Evolutionary conservation across 2,797 vertebrate genomes (phyloP).

Genomic region (Pangasius larnaudii): DNA sequence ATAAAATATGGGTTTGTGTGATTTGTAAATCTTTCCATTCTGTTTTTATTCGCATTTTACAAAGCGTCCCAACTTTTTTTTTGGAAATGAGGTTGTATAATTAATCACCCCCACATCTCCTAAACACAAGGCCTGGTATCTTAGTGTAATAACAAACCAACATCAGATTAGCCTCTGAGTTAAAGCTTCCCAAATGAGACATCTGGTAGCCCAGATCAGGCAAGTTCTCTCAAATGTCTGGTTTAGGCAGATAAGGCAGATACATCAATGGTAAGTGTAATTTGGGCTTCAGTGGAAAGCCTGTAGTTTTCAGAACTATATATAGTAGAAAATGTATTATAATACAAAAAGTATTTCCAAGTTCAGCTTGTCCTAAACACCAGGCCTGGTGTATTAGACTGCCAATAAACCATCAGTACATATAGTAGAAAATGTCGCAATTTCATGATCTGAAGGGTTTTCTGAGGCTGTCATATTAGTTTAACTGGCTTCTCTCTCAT

Average conservation of each 20-base stretch:
- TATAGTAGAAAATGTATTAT: not conserved
- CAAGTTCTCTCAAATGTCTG: not conserved
- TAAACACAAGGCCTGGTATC: not conserved
- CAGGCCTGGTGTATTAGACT: not conserved
- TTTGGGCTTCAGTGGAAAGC: not conserved
- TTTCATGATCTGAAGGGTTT: not conserved
- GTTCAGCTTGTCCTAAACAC: not conserved
- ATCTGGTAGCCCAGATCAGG: not conserved
- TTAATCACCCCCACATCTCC: not conserved
- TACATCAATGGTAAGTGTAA: not conserved
- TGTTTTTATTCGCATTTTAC: no score
- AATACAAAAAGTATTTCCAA: not conserved
- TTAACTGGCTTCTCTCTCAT: not conserved
- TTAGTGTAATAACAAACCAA: not conserved
- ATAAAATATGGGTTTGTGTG: no score
- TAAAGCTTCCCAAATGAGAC: not conserved
- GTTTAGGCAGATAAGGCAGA: not conserved
- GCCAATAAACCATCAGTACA: not conserved
- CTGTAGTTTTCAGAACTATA: not conserved
- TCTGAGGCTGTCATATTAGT: not conserved
- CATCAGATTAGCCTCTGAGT: not conserved
- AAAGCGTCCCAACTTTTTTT: no score
- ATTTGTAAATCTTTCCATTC: no score
- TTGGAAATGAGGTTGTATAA: not conserved
- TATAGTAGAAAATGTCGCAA: not conserved